Base-by-base conservation (phyloP, 2,888 invertebrate genomes). In the Scaptodrosophila latifasciaeformis region DNA sequence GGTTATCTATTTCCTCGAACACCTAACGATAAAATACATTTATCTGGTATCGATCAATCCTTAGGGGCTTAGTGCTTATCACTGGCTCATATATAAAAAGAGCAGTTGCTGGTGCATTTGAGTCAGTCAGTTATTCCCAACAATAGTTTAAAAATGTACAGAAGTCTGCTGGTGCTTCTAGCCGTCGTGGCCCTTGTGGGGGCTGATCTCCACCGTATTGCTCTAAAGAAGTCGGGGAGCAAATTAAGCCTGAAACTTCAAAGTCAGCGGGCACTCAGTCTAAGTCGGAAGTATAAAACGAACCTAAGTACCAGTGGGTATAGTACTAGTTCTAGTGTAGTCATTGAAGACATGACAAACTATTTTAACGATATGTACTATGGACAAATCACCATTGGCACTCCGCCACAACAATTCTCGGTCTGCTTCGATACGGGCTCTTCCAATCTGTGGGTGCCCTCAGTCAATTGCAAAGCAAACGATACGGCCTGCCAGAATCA, bases 371-470 rank as follows among this genome's bases (percentile, higher is more conserved):
- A n/a, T n/a, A n/a, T n/a, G n/a, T 99, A 98, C 88, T 97, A 94
- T 88, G 98, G 97, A n/a, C 91, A 91, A 6, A 97, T 99, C 77
- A 88, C 90, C 1, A 93, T 99, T 87, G 98, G 99, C 50, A 92
- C 90, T 49, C 98, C 98, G 13, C 92, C 95, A 45, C 98, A 99
- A 88, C 88, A 87, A 7, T 98, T 98, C 88, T 92, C 91, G 81
- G 97, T 99, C 56, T 92, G 99, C 64, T 99, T 99, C 88, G 99
- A 99, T 87, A 99, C 98, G 0, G 99, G 98, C 59, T 98, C 98
- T 24, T 96, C 98, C 47, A 99, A 99, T 87, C 89, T 99, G 62
- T 99, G 99, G 99, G 92, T 99, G 55, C 99, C 99, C 9, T 97
- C 97, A 21, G 96, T 96, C 88, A 92, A 96, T 84, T 99, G 99